These are phyloP conservation scores for Samia ricini DNA, from an alignment of 1,140 invertebrate species.

Conservation along the genomic window DNA sequence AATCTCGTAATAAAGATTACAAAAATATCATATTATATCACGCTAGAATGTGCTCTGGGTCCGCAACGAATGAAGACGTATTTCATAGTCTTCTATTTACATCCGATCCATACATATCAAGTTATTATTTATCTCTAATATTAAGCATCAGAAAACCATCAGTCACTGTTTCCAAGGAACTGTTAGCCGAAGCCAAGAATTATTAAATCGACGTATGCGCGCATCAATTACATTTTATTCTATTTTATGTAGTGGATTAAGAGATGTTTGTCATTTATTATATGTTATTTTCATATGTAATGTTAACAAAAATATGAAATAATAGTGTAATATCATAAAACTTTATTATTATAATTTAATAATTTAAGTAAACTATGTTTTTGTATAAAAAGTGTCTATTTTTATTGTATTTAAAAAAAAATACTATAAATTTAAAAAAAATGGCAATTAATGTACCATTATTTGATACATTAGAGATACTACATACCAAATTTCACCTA, in stretches of 20 bases:
- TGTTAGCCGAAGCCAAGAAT: background rate
- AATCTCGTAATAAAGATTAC: conserved; percentile 21
- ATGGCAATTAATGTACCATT: background rate
- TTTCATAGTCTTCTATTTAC: conserved; percentile 22
- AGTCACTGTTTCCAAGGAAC: background rate
- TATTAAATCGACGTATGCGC: background rate
- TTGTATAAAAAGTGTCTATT: background rate
- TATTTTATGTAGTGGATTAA: background rate
- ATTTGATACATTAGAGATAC: background rate
- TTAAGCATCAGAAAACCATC: conserved; percentile 9
- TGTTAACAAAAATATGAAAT: background rate
- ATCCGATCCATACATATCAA: conserved; percentile 28
- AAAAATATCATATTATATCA: conserved; percentile 14
- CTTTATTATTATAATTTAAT: background rate
- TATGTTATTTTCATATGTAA: background rate
- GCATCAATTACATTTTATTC: background rate
- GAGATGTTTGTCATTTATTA: too few relatives aligned
- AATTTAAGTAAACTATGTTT: background rate
- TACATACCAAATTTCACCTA: background rate
- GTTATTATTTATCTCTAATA: too few relatives aligned
- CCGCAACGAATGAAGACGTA: conserved; percentile 27
- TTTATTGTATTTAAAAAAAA: background rate
- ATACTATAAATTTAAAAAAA: background rate
- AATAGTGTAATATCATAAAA: conserved; percentile 1
- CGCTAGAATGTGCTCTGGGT: conserved; percentile 15